phyloP scores from a whole-genome alignment of 1,140 invertebrate genomes.

The Pygmarrhopalites habei region DNA sequence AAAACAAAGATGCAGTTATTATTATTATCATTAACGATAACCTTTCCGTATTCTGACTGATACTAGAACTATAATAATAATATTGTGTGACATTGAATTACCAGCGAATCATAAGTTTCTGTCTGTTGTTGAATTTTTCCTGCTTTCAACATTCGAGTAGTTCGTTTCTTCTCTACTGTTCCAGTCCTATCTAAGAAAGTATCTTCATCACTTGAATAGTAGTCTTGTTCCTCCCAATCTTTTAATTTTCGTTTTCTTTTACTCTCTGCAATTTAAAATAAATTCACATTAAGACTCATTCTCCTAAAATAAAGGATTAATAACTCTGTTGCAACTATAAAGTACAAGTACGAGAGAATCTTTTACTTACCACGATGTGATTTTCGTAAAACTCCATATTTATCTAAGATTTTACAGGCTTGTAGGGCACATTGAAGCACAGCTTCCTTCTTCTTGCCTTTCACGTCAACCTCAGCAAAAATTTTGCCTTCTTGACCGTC shows the following conservation, averaged over 20 bases:
- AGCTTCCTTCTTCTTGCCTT: constrained; percentile 90
- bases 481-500: constrained; percentile 63
- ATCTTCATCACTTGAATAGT: constrained; percentile 95
- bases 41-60: not conserved
- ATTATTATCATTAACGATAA: not conserved
- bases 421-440: constrained; percentile 87
- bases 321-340: too few species aligned
- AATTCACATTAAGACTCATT: too few species aligned
- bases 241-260: constrained; percentile 59
- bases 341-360: too few species aligned
- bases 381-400: constrained; percentile 67
- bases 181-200: constrained; percentile 92
- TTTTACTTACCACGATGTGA: constrained; percentile 68
- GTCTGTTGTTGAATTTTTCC: constrained; percentile 53
- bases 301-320: too few species aligned
- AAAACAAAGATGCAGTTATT: not conserved
- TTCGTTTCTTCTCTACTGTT: constrained; percentile 77
- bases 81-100: too few species aligned
- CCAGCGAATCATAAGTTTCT: constrained; percentile 75
- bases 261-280: constrained; percentile 50
- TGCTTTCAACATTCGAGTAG: constrained; percentile 63
- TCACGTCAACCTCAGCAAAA: constrained; percentile 73
- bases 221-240: constrained; percentile 83
- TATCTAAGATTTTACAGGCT: constrained; percentile 84
- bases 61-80: not conserved